Percentiles rank a stretch among this genome's conserved stretches.
Conservation (phyloP, 2,113 vertebrate genomes). For the Neotoma lepida region DNA sequence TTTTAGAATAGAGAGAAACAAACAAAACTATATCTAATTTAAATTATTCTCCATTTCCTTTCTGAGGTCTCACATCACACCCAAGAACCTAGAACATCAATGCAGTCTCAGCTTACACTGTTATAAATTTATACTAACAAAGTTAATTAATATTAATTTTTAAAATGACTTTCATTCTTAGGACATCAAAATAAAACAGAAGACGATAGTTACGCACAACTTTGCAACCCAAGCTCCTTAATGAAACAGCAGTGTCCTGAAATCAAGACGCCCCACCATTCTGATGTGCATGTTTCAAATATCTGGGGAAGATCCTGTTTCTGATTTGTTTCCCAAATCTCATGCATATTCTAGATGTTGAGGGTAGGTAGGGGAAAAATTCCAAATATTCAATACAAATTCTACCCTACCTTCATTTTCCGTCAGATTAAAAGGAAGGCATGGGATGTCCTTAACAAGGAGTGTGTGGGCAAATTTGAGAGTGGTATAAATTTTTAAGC, state of each 20-base stretch:
- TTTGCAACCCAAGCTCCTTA: slow-evolving; percentile 51
- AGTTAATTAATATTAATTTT: slow-evolving; percentile 47
- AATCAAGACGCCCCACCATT: slow-evolving; percentile 14
- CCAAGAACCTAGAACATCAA: not conserved
- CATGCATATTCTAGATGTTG: slow-evolving; percentile 69
- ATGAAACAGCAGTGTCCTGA: slow-evolving; percentile 53
- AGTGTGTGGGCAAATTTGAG: not conserved
- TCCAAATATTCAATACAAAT: slow-evolving; percentile 73
- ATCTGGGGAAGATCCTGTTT: slow-evolving; percentile 58
- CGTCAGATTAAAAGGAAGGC: slow-evolving; percentile 51
- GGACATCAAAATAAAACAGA: slow-evolving; percentile 62
- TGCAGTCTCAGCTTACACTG: not conserved
- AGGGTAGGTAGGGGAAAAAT: slow-evolving; percentile 23
- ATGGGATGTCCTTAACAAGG: slow-evolving; percentile 51
- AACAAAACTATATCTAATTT: slow-evolving; percentile 17
- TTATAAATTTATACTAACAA: slow-evolving; percentile 43
- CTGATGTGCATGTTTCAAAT: slow-evolving; percentile 53
- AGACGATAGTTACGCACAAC: not conserved
- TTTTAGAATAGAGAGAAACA: not conserved
- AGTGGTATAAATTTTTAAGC: not conserved
- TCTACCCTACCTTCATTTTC: slow-evolving; percentile 63
- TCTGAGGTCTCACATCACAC: not conserved
- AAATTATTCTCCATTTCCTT: slow-evolving; percentile 24
- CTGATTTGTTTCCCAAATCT: slow-evolving; percentile 68
- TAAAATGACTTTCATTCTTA: slow-evolving; percentile 42